These are phyloP conservation scores for Panulirus ornatus DNA, from an alignment of 1,140 invertebrate genomes.

Conservation along the genomic window DNA sequence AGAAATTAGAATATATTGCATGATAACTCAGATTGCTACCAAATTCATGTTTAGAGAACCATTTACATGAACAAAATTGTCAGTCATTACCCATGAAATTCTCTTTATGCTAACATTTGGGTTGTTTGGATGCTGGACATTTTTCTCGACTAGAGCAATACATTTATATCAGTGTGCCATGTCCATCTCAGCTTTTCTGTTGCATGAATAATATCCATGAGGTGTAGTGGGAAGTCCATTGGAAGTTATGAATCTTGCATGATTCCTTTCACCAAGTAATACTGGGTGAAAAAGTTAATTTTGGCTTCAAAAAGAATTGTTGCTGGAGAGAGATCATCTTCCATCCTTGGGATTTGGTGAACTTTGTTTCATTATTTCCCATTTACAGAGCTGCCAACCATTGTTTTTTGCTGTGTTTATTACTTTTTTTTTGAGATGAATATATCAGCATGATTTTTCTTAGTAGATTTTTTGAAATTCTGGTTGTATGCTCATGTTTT, in stretches of 20 bases:
- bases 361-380: too few relatives aligned
- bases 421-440: too few relatives aligned
- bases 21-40: neutral
- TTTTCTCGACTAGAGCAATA: neutral
- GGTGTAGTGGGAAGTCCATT: neutral
- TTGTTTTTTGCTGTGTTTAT: too few relatives aligned
- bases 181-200: neutral
- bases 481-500: too few relatives aligned
- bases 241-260: too few relatives aligned
- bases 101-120: neutral
- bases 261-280: too few relatives aligned
- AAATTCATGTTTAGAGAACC: neutral
- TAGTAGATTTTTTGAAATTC: too few relatives aligned
- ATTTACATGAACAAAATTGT: neutral
- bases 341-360: too few relatives aligned
- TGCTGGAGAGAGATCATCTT: too few relatives aligned
- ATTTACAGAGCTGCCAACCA: too few relatives aligned
- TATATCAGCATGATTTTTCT: neutral
- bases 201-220: neutral
- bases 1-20: neutral
- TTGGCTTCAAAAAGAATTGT: too few relatives aligned
- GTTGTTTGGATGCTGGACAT: constrained; percentile 9
- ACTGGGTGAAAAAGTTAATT: too few relatives aligned
- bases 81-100: neutral
- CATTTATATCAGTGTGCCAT: neutral